phyloP scores from a whole-genome alignment of 2,888 invertebrate species.

The Himalopsyche tibetana region DNA sequence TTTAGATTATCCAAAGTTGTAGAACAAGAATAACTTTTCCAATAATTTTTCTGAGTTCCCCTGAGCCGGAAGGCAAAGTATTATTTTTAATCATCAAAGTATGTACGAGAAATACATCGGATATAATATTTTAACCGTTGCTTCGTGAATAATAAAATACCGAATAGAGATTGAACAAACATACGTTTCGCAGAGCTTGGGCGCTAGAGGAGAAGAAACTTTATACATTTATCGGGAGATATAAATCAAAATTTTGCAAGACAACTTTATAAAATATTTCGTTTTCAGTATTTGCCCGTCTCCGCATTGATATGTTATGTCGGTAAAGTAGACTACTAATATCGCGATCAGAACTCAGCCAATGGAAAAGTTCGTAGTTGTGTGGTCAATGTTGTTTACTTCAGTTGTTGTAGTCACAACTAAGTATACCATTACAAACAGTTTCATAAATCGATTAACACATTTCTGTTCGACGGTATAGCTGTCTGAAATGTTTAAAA shows the following conservation, averaged over 20 bases:
- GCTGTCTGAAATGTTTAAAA: too few relatives aligned
- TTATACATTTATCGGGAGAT: slow-evolving; percentile 35
- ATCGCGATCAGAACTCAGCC: neutral
- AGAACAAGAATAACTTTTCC: neutral
- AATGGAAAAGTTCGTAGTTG: too few relatives aligned
- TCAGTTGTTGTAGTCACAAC: too few relatives aligned
- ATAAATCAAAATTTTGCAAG: slow-evolving; percentile 35
- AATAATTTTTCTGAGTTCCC: neutral
- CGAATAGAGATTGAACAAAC: neutral
- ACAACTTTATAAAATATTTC: slow-evolving; percentile 41
- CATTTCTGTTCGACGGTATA: too few relatives aligned
- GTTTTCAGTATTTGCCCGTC: neutral
- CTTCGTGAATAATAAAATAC: slow-evolving; percentile 36
- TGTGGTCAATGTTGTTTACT: too few relatives aligned
- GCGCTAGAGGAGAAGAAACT: neutral
- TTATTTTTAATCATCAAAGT: slow-evolving; percentile 30
- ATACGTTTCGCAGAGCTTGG: neutral
- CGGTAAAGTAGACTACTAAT: neutral
- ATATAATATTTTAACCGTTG: neutral
- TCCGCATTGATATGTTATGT: slow-evolving; percentile 31
- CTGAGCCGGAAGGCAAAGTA: neutral
- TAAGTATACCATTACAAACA: too few relatives aligned
- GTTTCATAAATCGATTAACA: too few relatives aligned
- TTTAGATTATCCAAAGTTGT: neutral
- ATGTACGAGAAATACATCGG: neutral